Percentiles rank a stretch among this genome's conserved stretches.
Conservation (phyloP, 1,140 invertebrate species). For the Vanessa atalanta region DNA sequence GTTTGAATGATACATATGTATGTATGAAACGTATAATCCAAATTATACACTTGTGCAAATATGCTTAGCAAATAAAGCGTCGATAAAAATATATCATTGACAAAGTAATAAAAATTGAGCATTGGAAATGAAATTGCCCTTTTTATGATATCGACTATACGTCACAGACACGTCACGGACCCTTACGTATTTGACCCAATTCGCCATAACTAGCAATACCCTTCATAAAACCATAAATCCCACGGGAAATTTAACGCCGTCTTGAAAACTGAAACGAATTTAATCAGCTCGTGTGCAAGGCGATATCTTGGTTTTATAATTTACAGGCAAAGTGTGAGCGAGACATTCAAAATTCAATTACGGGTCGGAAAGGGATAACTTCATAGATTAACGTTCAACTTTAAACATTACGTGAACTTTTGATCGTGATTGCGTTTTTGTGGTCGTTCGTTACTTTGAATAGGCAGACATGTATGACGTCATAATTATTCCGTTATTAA, state of each 20-base stretch:
- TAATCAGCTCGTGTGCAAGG: conserved; percentile 31
- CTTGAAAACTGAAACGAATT: conserved; percentile 38
- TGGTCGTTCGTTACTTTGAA: neutral
- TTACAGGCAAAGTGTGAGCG: conserved; percentile 6
- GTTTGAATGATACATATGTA: too few relatives aligned
- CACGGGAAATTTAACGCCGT: conserved; percentile 36
- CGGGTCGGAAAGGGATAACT: conserved; percentile 8
- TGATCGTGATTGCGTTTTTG: conserved; percentile 20
- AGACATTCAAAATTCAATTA: conserved; percentile 10
- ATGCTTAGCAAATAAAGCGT: too few relatives aligned
- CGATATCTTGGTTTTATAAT: conserved; percentile 18
- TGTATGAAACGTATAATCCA: too few relatives aligned
- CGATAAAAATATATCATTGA: too few relatives aligned
- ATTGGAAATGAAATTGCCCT: neutral
- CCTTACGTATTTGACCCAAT: conserved; percentile 11
- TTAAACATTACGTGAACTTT: conserved; percentile 9
- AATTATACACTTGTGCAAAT: too few relatives aligned
- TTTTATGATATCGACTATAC: neutral
- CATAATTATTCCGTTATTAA: neutral
- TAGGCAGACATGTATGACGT: conserved; percentile 1
- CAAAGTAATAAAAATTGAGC: neutral
- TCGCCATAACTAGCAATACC: conserved; percentile 21
- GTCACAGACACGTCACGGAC: neutral
- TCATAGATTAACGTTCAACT: conserved; percentile 18
- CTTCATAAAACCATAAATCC: conserved; percentile 20